Base-by-base conservation (phyloP, 2,888 invertebrate species). In the Acheta domesticus region DNA sequence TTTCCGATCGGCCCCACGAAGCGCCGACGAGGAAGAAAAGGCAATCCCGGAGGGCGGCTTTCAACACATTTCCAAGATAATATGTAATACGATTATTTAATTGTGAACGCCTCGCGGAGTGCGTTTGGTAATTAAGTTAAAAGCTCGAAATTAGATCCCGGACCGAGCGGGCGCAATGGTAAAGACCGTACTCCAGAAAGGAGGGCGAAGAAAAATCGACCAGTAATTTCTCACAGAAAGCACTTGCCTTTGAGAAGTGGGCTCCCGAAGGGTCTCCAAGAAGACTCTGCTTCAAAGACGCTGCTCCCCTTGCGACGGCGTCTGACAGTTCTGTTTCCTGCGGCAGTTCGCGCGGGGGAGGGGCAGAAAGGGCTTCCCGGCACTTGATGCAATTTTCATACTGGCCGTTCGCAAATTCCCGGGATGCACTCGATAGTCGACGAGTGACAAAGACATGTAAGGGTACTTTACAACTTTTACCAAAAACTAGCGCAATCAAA, bases 1-100 rank as follows among this genome's bases (percentile, higher is more conserved):
- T 62, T 62, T 62, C 62, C 62, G 62, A n/a, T 19, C 14, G 62
- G 16, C n/a, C 62, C 62, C 16, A 5, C 16, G n/a, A 62, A 62
- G 8, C n/a, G 62, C 16, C n/a, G 8, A 14, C 14, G n/a, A 62
- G 62, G 16, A 62, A 62, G 62, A 62, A 62, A 62, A 12, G 62
- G 62, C 62, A 62, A 62, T 62, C 62, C 14, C 62, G 36, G 62
- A 62, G 62, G 62, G n/a, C 62, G n/a, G 62, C 62, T 62, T 62
- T 62, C 62, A 62, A n/a, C 62, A n/a, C 62, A n/a, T 62, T 62
- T 62, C 62, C n/a, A n/a, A 62, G 62, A 62, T 62, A 62, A 62
- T 62, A 62, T 62, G 62, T 62, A 62, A 62, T 62, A n/a, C 62
- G n/a, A 16, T 62, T 62, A 62, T 62, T 62, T 62, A 62, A 62